A percentile compares a stretch with the other conserved stretches of the same genome.
These are phyloP conservation scores for Pao palembangensis DNA, from an alignment of 2,113 vertebrate species.

Conservation along the genomic window DNA sequence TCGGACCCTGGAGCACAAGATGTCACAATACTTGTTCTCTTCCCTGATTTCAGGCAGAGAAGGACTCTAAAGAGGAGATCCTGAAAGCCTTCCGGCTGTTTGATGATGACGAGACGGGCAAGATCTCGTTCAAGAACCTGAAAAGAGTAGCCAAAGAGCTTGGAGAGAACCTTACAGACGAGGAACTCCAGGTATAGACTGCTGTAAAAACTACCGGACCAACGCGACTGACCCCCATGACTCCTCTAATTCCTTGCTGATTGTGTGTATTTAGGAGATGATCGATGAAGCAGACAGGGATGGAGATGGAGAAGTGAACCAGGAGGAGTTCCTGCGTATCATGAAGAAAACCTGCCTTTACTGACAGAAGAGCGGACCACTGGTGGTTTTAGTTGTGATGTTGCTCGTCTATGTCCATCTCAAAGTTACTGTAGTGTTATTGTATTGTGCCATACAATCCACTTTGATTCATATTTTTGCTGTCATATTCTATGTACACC, in stretches of 20 bases:
- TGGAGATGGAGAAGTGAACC: conserved; percentile 91
- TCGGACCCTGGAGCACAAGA: no score
- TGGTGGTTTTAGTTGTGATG: conserved; percentile 25
- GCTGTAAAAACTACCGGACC: not conserved
- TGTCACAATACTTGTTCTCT: not conserved
- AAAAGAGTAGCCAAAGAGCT: conserved; percentile 90
- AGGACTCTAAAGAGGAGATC: conserved; percentile 93
- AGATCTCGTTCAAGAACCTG: conserved; percentile 92
- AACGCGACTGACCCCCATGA: not conserved
- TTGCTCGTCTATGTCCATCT: conserved; percentile 26
- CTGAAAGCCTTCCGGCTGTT: conserved; percentile 93
- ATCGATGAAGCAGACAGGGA: conserved; percentile 90
- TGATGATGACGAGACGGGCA: conserved; percentile 91
- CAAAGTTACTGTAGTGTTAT: conserved; percentile 4
- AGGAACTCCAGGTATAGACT: conserved; percentile 86
- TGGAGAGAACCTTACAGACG: conserved; percentile 90
- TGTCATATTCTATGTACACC: no score
- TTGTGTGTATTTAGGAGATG: conserved; percentile 81
- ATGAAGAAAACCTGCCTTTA: conserved; percentile 95
- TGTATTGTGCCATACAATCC: conserved; percentile 29
- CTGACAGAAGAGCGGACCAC: conserved; percentile 59
- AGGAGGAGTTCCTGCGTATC: conserved; percentile 91
- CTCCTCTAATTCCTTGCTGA: not conserved
- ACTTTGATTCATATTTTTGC: no score
- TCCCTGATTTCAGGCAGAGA: conserved; percentile 80